Base-by-base conservation (phyloP, 2,888 invertebrate species). In the Physocephala rufipes region DNA sequence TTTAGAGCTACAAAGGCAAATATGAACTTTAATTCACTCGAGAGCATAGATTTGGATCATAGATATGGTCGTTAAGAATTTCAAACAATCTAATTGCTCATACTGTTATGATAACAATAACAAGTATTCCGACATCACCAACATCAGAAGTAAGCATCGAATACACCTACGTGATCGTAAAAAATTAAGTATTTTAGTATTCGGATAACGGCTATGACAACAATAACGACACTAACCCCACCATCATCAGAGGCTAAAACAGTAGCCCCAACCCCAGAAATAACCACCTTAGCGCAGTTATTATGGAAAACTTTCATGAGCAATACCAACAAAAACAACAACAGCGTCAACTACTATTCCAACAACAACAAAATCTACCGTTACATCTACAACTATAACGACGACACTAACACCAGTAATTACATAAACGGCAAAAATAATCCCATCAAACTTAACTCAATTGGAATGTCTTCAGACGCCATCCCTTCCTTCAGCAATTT, bases 401-500 rank as follows among this genome's bases (percentile, higher is more conserved):
- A 67, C 68, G 64, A 71, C 67, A 64, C 70, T 61, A 66, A 67
- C 74, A 64, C 67, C 73, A 45, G 58, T 28, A 67, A 5, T 45
- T 19, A 67, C 72, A 55, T 53, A 61, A 30, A 67, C 71, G 2
- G 43, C 68, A 61, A 12, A 67, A 51, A 67, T 70, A 53, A 63
- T 51, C 16, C 4, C 70, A 55, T 64, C 73, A 63, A 70, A 66
- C 61, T 71, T 70, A 55, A 69, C 62, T 51, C 58, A 28, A 21
- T 19, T 24, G n/a, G 49, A n/a, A n/a, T 49, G 19, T 49, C 49
- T n/a, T 4, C 24, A 24, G 21, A 21, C 9, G 71, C 73, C 51
- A 67, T 71, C 67, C 72, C 69, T 59, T 73, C 67, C 13, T 62
- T 71, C 26, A 69, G 67, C 67, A 75, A 73, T 65, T 73, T 73